phyloP scores from a whole-genome alignment of 2,888 invertebrate genomes.

The Hoplodrina ambigua region DNA sequence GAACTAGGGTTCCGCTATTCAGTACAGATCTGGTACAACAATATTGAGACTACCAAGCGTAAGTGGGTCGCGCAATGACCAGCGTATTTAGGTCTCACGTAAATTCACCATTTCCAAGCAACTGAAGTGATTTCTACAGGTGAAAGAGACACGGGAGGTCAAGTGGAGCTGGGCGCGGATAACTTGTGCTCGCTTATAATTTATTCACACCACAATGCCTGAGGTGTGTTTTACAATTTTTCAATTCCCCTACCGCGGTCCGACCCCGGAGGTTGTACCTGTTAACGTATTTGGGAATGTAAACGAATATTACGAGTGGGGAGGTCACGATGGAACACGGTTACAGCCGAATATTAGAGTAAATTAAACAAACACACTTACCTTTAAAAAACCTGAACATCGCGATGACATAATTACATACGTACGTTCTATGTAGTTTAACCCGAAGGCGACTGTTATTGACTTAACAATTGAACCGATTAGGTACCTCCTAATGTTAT shows the following conservation, averaged over 20 bases:
- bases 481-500: conserved; percentile 31
- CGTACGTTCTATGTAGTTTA: conserved; percentile 23
- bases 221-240: conserved; percentile 82
- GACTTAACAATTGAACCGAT: conserved; percentile 47
- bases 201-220: conserved; percentile 86
- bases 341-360: conserved; percentile 64
- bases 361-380: conserved; percentile 50
- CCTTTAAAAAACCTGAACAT: conserved; percentile 30
- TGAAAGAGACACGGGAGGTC: conserved; percentile 72
- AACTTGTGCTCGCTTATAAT: conserved; percentile 84
- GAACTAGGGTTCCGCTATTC: conserved; percentile 77
- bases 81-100: conserved; percentile 72
- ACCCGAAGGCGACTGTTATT: conserved; percentile 21
- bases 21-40: conserved; percentile 83
- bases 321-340: conserved; percentile 67
- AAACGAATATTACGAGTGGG: conserved; percentile 64
- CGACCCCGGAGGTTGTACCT: conserved; percentile 68
- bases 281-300: conserved; percentile 67
- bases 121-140: conserved; percentile 62
- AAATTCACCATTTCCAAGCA: conserved; percentile 72
- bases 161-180: conserved; percentile 69
- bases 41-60: conserved; percentile 81
- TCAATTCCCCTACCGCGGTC: conserved; percentile 73
- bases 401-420: conserved; percentile 46
- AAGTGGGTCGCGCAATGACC: conserved; percentile 82